These are phyloP conservation scores for Alloplasta piceator DNA, from an alignment of 2,888 invertebrate species.

Conservation along the genomic window DNA sequence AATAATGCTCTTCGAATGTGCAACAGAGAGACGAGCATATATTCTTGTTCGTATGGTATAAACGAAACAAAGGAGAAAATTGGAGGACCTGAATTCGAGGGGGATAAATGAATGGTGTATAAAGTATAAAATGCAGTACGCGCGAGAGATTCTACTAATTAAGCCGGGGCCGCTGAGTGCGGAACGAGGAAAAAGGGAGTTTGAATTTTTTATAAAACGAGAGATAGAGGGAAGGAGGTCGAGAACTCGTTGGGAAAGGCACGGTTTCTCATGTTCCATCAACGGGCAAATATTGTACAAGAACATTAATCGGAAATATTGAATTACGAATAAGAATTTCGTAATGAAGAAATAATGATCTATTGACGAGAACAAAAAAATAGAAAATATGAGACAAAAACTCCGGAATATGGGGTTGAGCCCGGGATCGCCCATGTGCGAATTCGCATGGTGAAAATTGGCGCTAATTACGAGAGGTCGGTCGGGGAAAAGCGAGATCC, in stretches of 20 bases:
- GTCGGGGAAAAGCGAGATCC: constrained; percentile 50
- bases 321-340: not conserved
- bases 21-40: no score
- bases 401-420: no score
- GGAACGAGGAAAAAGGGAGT: constrained; percentile 66
- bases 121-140: constrained; percentile 70
- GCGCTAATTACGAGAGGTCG: constrained; percentile 62
- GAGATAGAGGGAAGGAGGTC: constrained; percentile 55
- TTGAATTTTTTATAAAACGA: constrained; percentile 77
- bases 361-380: no score
- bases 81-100: constrained; percentile 55
- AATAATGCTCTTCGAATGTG: no score
- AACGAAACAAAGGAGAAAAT: constrained; percentile 61
- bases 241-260: not conserved
- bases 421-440: no score
- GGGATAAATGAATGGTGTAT: constrained; percentile 72
- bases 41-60: no score
- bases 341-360: no score
- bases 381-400: no score
- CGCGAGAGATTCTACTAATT: constrained; percentile 75
- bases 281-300: constrained; percentile 16
- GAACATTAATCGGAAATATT: constrained; percentile 29
- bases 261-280: not conserved
- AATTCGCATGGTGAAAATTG: constrained; percentile 55
- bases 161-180: constrained; percentile 72